These are phyloP conservation scores for Leptinotarsa juncta DNA, from an alignment of 2,888 invertebrate species.

Conservation along the genomic window DNA sequence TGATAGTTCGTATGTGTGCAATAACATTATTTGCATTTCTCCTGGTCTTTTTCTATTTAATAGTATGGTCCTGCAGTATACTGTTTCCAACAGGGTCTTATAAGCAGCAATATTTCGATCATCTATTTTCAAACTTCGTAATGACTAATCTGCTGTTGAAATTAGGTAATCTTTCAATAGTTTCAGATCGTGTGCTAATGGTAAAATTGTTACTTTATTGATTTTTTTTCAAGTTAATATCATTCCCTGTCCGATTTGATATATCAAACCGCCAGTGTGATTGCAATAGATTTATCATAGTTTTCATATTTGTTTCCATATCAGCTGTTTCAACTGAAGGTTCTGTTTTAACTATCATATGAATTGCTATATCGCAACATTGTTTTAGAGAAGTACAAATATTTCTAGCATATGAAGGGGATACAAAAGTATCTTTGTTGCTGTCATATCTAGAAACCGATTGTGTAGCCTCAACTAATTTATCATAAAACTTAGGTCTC, in stretches of 20 bases:
- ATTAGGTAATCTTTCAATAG: conserved; percentile 39
- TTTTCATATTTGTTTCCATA: conserved; percentile 46
- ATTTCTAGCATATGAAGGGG: conserved; percentile 39
- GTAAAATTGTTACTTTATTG: conserved; percentile 27
- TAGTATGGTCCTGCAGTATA: conserved; percentile 22
- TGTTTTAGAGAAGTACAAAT: conserved; percentile 41
- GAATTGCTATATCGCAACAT: conserved; percentile 45
- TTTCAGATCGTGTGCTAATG: conserved; percentile 44
- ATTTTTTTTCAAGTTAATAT: conserved; percentile 20
- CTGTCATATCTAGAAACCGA: conserved; percentile 31
- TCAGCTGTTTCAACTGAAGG: conserved; percentile 30
- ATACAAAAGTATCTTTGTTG: conserved; percentile 23
- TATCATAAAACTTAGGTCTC: background rate
- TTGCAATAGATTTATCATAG: conserved; percentile 43
- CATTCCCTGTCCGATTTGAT: conserved; percentile 30
- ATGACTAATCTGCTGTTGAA: conserved; percentile 12
- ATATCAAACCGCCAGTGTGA: conserved; percentile 43
- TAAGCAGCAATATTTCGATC: background rate
- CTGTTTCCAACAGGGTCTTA: conserved; percentile 40
- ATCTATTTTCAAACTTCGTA: background rate
- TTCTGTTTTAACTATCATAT: background rate
- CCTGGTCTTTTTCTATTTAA: conserved; percentile 50
- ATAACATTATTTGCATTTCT: background rate
- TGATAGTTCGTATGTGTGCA: too few species aligned
- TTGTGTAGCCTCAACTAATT: conserved; percentile 11